Percentiles rank a stretch among this genome's conserved stretches.
These are phyloP conservation scores for Chloroclysta siterata DNA, from an alignment of 2,888 invertebrate species.

Conservation along the genomic window DNA sequence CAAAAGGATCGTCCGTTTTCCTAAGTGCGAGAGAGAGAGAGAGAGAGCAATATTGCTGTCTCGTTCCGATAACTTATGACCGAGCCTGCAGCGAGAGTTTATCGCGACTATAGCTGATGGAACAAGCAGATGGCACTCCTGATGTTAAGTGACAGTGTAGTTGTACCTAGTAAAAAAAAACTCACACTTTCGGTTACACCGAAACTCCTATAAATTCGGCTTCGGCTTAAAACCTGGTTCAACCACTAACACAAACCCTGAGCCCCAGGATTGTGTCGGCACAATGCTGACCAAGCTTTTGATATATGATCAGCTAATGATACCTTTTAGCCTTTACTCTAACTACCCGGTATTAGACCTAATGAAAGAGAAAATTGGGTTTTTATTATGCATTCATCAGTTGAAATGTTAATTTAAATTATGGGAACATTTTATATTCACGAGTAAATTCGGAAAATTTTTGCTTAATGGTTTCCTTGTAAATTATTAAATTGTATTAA, in stretches of 20 bases:
- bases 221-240: neutral
- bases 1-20: too few relatives aligned
- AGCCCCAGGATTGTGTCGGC: conserved; percentile 25
- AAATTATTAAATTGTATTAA: neutral
- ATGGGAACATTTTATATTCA: neutral
- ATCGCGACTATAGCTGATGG: too few relatives aligned
- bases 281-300: conserved; percentile 40
- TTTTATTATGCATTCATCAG: conserved; percentile 6
- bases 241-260: conserved; percentile 20
- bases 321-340: conserved; percentile 25
- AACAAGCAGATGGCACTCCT: too few relatives aligned
- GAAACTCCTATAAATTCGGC: conserved; percentile 1
- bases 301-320: conserved; percentile 50
- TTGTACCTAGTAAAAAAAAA: too few relatives aligned
- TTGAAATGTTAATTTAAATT: conserved; percentile 1
- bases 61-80: too few relatives aligned
- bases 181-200: neutral
- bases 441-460: neutral
- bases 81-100: too few relatives aligned
- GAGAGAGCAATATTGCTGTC: too few relatives aligned
- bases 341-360: conserved; percentile 6
- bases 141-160: too few relatives aligned
- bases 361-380: conserved; percentile 13
- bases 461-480: neutral
- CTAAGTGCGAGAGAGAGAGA: too few relatives aligned